phyloP scores from a whole-genome alignment of 2,888 invertebrate genomes.

The Ligdia adustata region DNA sequence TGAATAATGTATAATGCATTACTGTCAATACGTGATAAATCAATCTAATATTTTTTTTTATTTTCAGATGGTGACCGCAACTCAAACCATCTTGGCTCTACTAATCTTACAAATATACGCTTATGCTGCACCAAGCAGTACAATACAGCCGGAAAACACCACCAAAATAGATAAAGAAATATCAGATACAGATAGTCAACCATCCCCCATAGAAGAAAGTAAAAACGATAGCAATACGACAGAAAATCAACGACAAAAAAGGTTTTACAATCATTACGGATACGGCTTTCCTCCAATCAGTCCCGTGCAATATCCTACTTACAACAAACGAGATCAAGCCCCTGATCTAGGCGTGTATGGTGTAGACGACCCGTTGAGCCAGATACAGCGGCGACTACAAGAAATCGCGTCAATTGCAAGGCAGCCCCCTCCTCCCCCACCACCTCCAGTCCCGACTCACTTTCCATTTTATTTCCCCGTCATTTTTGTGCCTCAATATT shows the following conservation, averaged over 20 bases:
- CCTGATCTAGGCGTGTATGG: slow-evolving; percentile 43
- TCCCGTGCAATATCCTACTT: slow-evolving; percentile 44
- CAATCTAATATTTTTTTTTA: slow-evolving; percentile 13
- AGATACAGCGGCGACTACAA: slow-evolving; percentile 54
- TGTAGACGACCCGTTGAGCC: slow-evolving; percentile 48
- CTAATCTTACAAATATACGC: slow-evolving; percentile 52
- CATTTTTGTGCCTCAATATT: slow-evolving; percentile 52
- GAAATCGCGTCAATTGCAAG: slow-evolving; percentile 49
- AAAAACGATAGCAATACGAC: slow-evolving; percentile 33
- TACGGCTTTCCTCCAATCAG: slow-evolving; percentile 48
- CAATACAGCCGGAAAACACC: slow-evolving; percentile 43
- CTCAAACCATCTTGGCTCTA: slow-evolving; percentile 45
- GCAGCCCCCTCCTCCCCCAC: slow-evolving; percentile 43
- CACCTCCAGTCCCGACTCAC: slow-evolving; percentile 38
- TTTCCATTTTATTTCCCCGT: slow-evolving; percentile 58
- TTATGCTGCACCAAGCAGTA: slow-evolving; percentile 56
- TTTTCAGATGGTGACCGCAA: slow-evolving; percentile 67
- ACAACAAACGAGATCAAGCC: slow-evolving; percentile 45
- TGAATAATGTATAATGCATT: too few relatives aligned
- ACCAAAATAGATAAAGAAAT: slow-evolving; percentile 39
- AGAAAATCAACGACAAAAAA: slow-evolving; percentile 54
- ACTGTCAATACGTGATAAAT: too few relatives aligned
- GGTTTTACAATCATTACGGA: slow-evolving; percentile 55
- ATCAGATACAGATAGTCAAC: slow-evolving; percentile 41
- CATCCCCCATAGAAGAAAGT: slow-evolving; percentile 38